Evolutionary conservation across 2,888 invertebrate genomes (phyloP).

Genomic region (Mechanitis mazaeus): DNA sequence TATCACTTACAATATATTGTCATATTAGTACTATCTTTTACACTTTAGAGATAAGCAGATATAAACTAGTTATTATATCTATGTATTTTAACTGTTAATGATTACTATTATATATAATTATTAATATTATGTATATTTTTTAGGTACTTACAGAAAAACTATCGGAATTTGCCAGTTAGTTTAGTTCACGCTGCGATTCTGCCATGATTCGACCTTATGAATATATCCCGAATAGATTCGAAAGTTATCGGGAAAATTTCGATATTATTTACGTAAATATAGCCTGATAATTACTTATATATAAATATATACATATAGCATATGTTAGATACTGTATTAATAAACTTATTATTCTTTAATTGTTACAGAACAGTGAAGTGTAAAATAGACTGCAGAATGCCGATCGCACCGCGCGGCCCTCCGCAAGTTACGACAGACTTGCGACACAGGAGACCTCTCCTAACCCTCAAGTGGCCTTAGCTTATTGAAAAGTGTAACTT

Average conservation of each 20-base stretch:
- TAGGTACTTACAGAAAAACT: no score
- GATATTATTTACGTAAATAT: no score
- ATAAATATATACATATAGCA: no score
- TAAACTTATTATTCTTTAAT: conserved; percentile 26
- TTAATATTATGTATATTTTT: not conserved
- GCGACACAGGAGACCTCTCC: conserved; percentile 66
- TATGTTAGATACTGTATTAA: no score
- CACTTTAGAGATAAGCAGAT: not conserved
- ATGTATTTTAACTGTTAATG: not conserved
- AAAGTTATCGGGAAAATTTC: no score
- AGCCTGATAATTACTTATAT: no score
- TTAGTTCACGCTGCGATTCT: no score
- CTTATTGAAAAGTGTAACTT: conserved; percentile 71
- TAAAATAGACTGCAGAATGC: conserved; percentile 66
- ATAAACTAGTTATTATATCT: conserved; percentile 5
- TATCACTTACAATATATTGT: not conserved
- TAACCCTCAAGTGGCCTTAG: conserved; percentile 72
- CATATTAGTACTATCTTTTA: no score
- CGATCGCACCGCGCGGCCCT: conserved; percentile 75
- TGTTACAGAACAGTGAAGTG: conserved; percentile 65
- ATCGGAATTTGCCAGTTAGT: no score
- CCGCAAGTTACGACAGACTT: conserved; percentile 62
- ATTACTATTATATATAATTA: no score
- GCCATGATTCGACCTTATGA: no score
- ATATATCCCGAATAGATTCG: no score